A percentile compares a stretch with the other conserved stretches of the same genome.
phyloP scores from a whole-genome alignment of 2,888 invertebrate species.

The Anthrax anthrax region DNA sequence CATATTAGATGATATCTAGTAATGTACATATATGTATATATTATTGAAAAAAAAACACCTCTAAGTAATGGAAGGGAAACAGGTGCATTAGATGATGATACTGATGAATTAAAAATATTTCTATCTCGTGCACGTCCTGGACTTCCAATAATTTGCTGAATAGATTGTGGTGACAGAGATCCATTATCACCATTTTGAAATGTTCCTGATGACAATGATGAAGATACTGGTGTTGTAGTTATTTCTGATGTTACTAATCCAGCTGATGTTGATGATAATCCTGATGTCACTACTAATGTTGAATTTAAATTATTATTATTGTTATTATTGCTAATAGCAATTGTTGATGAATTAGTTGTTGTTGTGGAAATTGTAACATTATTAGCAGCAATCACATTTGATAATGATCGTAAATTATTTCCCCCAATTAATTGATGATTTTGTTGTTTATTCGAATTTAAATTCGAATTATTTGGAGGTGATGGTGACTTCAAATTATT shows the following conservation, averaged over 20 bases:
- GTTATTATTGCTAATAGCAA: no score
- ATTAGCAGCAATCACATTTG: no score
- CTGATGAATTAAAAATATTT: slow-evolving; percentile 31
- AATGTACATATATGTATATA: no score
- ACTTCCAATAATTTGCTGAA: slow-evolving; percentile 30
- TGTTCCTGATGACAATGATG: no score
- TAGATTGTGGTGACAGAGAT: slow-evolving; percentile 23
- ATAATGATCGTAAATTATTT: background rate
- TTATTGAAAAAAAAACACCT: slow-evolving; percentile 19
- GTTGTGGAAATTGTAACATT: no score
- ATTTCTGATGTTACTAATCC: slow-evolving; percentile 1
- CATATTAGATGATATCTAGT: no score
- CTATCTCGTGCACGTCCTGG: slow-evolving; percentile 34
- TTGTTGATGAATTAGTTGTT: no score
- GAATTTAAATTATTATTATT: no score
- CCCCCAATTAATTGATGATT: slow-evolving; percentile 6
- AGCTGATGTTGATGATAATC: slow-evolving; percentile 9
- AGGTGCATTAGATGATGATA: slow-evolving; percentile 27
- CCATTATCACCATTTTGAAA: background rate
- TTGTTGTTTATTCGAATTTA: slow-evolving; percentile 12
- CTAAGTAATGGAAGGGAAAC: slow-evolving; percentile 31
- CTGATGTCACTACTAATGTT: slow-evolving; percentile 2
- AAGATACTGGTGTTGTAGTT: no score
- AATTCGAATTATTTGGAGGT: slow-evolving; percentile 12
- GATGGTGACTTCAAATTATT: slow-evolving; percentile 16